These are phyloP conservation scores for Lasaia peninsularis DNA, from an alignment of 1,140 invertebrate species.

Conservation along the genomic window DNA sequence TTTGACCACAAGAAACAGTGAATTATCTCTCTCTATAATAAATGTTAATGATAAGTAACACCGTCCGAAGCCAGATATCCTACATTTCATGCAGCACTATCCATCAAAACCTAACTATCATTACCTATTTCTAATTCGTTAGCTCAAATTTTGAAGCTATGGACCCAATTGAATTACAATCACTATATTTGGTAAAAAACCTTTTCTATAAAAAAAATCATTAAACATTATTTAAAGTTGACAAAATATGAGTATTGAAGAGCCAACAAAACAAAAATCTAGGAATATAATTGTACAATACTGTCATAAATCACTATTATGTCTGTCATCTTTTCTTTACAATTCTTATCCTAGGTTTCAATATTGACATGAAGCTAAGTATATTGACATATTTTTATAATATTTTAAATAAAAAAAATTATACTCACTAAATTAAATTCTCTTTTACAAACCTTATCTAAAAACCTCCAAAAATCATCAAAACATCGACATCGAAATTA, in stretches of 20 bases:
- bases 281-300: conserved; percentile 21
- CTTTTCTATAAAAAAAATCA: background rate
- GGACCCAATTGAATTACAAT: conserved; percentile 48
- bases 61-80: background rate
- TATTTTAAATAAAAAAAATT: background rate
- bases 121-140: conserved; percentile 57
- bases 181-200: conserved; percentile 10
- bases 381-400: conserved; percentile 12
- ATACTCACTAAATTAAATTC: background rate
- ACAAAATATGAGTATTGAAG: conserved; percentile 8
- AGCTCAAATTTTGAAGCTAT: conserved; percentile 54
- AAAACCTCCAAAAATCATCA: too few relatives aligned
- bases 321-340: conserved; percentile 28
- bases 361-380: conserved; percentile 11
- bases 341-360: background rate
- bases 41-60: background rate
- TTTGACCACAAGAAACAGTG: too few relatives aligned
- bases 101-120: conserved; percentile 17
- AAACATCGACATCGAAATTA: too few relatives aligned
- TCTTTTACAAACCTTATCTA: too few relatives aligned
- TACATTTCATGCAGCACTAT: conserved; percentile 5
- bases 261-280: background rate
- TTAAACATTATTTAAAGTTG: background rate
- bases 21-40: background rate
- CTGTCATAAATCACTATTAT: conserved; percentile 39